phyloP scores from a whole-genome alignment of 2,797 vertebrate species.

The Acanthornis magna region DNA sequence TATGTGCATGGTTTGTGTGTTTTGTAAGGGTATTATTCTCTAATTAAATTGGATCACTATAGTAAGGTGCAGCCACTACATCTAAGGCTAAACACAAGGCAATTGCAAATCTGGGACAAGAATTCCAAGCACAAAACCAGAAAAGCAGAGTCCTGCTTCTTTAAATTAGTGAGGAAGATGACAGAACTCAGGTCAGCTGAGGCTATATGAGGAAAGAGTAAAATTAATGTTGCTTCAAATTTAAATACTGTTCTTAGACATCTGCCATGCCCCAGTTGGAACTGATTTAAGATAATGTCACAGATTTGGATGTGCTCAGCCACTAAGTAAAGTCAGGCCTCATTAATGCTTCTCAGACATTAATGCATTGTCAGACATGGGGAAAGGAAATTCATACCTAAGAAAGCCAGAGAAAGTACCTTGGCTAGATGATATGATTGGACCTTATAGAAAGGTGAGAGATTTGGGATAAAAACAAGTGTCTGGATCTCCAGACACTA shows the following conservation, averaged over 20 bases:
- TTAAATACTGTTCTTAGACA: conserved; percentile 6
- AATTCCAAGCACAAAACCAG: not conserved
- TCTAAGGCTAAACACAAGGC: not conserved
- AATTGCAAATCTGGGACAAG: not conserved
- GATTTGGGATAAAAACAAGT: not conserved
- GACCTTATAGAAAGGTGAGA: not conserved
- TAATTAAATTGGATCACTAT: not conserved
- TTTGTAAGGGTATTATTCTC: not conserved
- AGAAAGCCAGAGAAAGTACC: not conserved
- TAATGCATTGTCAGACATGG: not conserved
- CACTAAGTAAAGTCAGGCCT: not conserved
- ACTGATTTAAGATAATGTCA: not conserved
- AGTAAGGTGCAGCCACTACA: not conserved
- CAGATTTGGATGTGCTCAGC: not conserved
- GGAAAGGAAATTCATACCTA: not conserved
- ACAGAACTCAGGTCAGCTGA: not conserved
- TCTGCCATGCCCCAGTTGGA: not conserved
- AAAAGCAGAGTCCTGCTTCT: not conserved
- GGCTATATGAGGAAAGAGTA: not conserved
- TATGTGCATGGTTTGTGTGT: not conserved
- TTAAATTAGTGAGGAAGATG: not conserved
- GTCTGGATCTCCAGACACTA: not conserved
- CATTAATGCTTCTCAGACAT: not conserved
- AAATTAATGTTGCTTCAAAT: conserved; percentile 11
- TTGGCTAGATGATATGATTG: not conserved